Evolutionary conservation across 2,797 vertebrate species (phyloP).

Genomic region (Scolopax bukidnonensis): DNA sequence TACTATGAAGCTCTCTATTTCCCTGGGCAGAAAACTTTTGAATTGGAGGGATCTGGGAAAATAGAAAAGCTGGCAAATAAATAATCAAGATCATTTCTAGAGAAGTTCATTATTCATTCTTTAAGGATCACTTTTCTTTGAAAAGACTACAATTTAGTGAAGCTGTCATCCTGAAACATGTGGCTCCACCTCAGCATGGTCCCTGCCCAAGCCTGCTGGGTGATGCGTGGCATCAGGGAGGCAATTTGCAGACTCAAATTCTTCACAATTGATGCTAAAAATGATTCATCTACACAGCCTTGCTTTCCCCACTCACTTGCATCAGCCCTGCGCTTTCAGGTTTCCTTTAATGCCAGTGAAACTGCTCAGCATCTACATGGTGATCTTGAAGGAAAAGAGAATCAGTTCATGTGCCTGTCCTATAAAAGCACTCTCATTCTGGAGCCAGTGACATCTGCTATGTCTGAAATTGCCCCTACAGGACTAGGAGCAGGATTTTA

Average conservation of each 20-base stretch:
- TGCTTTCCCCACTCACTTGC: background rate
- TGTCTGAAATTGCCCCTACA: background rate
- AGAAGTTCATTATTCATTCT: background rate
- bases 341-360: background rate
- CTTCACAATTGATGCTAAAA: background rate
- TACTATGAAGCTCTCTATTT: background rate
- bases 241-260: background rate
- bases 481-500: background rate
- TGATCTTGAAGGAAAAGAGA: background rate
- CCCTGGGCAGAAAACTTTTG: background rate
- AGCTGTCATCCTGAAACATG: background rate
- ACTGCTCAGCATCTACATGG: rapidly evolving
- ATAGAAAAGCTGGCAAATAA: background rate
- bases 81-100: background rate
- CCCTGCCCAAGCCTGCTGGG: background rate
- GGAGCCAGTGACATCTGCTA: background rate
- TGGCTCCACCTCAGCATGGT: background rate
- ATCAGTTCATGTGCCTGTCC: background rate
- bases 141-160: background rate
- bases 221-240: background rate
- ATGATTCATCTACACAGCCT: background rate
- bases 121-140: background rate
- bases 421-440: background rate
- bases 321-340: background rate
- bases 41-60: background rate